Base-by-base conservation (phyloP, 2,797 vertebrate species). In the Semaprochilodus insignis region DNA sequence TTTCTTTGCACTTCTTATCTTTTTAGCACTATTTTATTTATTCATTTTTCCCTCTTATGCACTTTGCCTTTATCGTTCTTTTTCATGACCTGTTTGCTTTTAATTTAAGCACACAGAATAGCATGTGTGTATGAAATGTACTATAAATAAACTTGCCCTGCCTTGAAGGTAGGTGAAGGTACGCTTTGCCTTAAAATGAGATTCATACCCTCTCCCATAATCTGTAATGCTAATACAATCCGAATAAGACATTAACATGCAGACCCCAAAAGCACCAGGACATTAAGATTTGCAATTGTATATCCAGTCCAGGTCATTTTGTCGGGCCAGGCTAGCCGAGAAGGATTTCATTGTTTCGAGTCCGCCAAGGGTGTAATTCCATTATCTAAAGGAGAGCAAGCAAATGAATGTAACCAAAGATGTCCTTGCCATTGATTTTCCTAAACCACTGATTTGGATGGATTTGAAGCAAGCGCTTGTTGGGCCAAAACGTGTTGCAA, bases 341-440 rank as follows among this genome's bases (percentile, higher is more conserved):
- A 72, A 57, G 34, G n/a, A 36, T 82, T 70, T 62, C 21, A 60
- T 48, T 82, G 15, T 55, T 67, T 40, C 72, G 60, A 65, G n/a
- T 54, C 55, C 36, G 14, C 13, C 54, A 54, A 5, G 17, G 36
- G 52, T 57, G 65, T 78, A 66, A 83, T 66, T 78, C 1, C 19
- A 66, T 78, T 55, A 54, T 66, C 51, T 23, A 27, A 65, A 73
- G 23, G 51, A 78, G 27, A 69, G 51, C 31, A 67, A 31, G 57
- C 25, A 66, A 65, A 74, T 59, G 17, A 67, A 66, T 57, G 10
- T 44, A 65, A 78, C 44, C 48, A 1, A 69, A 74, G 52, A 74
- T 69, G 71, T 59, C 76, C 77, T 83, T 69, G 27, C 8, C 13
- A 74, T 74, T 73, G 75, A 78, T 63, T 77, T 63, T 78, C 60